Evolutionary conservation across 2,797 vertebrate genomes (phyloP).

Genomic region (Thamnophis elegans): DNA sequence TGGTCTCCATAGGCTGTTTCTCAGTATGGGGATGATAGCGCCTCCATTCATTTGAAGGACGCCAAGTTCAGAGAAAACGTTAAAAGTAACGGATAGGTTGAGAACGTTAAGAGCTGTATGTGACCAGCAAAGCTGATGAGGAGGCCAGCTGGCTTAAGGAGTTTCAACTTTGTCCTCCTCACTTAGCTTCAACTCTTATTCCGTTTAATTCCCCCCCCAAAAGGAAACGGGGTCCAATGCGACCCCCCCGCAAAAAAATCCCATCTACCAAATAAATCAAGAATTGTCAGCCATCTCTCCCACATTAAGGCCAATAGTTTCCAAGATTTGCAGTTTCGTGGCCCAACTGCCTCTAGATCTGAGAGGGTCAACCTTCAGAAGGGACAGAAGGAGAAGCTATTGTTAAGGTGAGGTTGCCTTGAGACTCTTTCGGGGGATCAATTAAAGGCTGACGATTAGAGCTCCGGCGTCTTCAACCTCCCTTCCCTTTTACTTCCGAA

Average conservation of each 20-base stretch:
- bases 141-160: background rate
- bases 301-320: background rate
- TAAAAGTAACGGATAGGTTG: background rate
- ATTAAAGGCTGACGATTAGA: background rate
- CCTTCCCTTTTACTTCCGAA: background rate
- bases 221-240: background rate
- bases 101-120: background rate
- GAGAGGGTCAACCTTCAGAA: background rate
- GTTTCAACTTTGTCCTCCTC: background rate
- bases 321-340: too few species aligned
- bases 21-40: background rate
- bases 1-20: background rate
- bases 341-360: background rate
- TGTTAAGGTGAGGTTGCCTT: background rate
- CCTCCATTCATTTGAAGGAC: background rate
- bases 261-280: background rate
- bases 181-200: background rate
- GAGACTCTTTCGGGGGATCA: background rate
- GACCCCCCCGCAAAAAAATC: background rate
- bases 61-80: background rate
- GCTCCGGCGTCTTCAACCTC: background rate
- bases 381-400: background rate
- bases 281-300: background rate
- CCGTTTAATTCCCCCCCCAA: accelerated
- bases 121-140: background rate